These are phyloP conservation scores for Poecile atricapillus DNA, from an alignment of 2,113 vertebrate species.

Conservation along the genomic window DNA sequence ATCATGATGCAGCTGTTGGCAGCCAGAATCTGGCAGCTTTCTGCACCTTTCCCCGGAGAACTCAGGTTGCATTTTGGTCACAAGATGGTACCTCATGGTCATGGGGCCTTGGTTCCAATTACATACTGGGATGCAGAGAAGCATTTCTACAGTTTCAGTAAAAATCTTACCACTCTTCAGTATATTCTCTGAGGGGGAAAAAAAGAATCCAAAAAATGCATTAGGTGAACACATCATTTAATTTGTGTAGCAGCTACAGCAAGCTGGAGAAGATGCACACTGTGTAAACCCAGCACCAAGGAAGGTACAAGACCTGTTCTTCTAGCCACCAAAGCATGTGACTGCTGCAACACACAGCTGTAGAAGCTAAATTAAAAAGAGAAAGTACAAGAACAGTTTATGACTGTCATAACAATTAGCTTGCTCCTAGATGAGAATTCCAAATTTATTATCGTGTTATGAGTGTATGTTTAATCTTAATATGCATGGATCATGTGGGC, in stretches of 20 bases:
- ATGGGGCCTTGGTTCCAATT: background rate
- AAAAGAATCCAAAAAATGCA: background rate
- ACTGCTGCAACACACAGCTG: background rate
- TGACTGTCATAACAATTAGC: background rate
- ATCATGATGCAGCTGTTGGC: rapidly evolving
- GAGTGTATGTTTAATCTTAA: background rate
- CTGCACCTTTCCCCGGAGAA: background rate
- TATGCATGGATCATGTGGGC: background rate
- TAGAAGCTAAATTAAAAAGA: background rate
- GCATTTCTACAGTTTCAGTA: background rate
- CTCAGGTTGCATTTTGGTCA: background rate
- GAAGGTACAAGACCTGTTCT: background rate
- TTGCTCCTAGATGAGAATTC: background rate
- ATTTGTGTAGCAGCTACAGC: background rate
- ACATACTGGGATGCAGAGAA: background rate
- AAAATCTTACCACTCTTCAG: background rate
- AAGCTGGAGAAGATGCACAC: background rate
- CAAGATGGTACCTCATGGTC: background rate
- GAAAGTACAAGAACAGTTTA: background rate
- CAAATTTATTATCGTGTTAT: background rate
- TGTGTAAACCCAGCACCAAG: background rate
- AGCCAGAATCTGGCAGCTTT: background rate
- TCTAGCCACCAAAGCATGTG: background rate
- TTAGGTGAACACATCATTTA: background rate
- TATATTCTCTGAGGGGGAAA: background rate